Evolutionary conservation across 2,113 vertebrate species (phyloP).

Genomic region (Centropus bengalensis): DNA sequence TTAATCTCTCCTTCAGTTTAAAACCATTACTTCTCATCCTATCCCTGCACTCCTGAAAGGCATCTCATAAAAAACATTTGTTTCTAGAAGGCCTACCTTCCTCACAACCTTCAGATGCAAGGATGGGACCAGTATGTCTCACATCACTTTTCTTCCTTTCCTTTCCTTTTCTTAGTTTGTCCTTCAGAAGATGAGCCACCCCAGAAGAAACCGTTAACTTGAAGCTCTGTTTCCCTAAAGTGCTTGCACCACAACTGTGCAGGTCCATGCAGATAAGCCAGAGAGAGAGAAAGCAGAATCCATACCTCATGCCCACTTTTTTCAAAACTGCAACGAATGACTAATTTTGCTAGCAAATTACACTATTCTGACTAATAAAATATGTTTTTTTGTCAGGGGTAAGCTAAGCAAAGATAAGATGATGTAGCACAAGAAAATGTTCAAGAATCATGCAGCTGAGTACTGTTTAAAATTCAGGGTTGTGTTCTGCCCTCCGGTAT

Average conservation of each 20-base stretch:
- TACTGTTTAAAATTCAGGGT: not conserved
- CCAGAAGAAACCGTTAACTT: not conserved
- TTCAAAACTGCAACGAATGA: not conserved
- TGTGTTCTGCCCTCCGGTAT: not conserved
- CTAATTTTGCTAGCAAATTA: not conserved
- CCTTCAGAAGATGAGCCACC: not conserved
- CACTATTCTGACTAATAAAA: not conserved
- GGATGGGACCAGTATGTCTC: not conserved
- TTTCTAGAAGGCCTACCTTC: not conserved
- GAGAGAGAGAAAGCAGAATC: not conserved
- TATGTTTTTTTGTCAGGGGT: not conserved
- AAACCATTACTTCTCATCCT: too few species aligned
- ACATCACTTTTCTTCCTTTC: not conserved
- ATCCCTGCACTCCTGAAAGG: too few species aligned
- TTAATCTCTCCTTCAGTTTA: too few species aligned
- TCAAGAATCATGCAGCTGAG: not conserved
- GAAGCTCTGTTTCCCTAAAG: not conserved
- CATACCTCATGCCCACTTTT: rapidly evolving
- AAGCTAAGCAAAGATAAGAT: not conserved
- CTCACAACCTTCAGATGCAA: rapidly evolving
- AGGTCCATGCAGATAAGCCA: not conserved
- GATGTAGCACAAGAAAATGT: not conserved
- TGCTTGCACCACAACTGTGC: not conserved
- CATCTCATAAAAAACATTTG: not conserved
- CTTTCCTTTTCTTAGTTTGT: not conserved